These are phyloP conservation scores for Drosophila acutilabella DNA, from an alignment of 2,888 invertebrate species.

Conservation along the genomic window DNA sequence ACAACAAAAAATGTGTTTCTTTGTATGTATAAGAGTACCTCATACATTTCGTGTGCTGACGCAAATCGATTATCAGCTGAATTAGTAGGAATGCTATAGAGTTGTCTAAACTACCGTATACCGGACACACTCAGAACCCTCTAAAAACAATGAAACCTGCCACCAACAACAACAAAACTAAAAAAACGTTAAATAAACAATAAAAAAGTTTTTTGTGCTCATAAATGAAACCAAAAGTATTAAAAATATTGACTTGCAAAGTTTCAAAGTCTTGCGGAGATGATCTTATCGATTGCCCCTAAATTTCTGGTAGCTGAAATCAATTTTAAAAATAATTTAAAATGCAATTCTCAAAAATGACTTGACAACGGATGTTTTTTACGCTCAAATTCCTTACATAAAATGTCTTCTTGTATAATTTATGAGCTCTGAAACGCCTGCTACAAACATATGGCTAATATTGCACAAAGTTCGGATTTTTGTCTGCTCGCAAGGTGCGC, in stretches of 20 bases:
- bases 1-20: constrained; percentile 17
- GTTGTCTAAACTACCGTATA: constrained; percentile 14
- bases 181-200: constrained; percentile 7
- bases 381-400: background rate
- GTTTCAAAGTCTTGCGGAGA: constrained; percentile 5
- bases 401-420: background rate
- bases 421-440: background rate
- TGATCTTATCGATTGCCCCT: constrained; percentile 1
- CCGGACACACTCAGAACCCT: background rate
- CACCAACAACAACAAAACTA: background rate
- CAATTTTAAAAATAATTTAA: constrained; percentile 16
- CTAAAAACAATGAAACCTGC: constrained; percentile 8
- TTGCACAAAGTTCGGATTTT: constrained; percentile 15
- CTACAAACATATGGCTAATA: constrained; percentile 25
- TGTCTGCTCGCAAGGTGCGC: constrained; percentile 22
- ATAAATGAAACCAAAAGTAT: constrained; percentile 15
- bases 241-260: constrained; percentile 19
- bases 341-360: constrained; percentile 3
- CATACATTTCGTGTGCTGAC: constrained; percentile 35
- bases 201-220: constrained; percentile 5
- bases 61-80: constrained; percentile 39
- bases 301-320: constrained; percentile 13
- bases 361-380: constrained; percentile 8
- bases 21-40: constrained; percentile 16
- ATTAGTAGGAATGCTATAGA: constrained; percentile 26